A percentile compares a stretch with the other conserved stretches of the same genome.
Conservation (phyloP, 2,113 vertebrate genomes). For the Meleagris gallopavo region DNA sequence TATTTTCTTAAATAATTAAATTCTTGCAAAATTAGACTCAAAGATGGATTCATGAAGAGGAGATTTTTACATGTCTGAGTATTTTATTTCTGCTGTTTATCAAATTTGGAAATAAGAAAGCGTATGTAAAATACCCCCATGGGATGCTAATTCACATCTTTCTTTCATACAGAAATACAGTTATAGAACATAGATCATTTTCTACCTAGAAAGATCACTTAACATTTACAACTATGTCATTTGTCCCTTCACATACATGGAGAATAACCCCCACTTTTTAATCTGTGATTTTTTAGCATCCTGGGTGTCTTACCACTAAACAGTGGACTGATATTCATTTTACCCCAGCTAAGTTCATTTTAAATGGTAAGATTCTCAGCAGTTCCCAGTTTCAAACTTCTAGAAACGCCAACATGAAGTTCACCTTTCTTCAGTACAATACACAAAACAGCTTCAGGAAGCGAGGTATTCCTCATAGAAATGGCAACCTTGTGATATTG, state of each 20-base stretch:
- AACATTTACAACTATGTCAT: constrained; percentile 31
- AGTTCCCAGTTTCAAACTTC: not conserved
- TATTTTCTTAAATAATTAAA: not conserved
- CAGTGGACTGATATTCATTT: fast-evolving
- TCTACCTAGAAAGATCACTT: constrained; percentile 1
- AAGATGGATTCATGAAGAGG: not conserved
- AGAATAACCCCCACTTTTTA: not conserved
- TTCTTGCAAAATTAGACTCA: not conserved
- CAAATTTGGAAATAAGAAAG: constrained; percentile 23
- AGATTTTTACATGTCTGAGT: not conserved
- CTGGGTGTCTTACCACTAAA: not conserved
- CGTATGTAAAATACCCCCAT: constrained; percentile 55
- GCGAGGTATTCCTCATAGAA: not conserved
- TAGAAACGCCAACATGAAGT: not conserved
- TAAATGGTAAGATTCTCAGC: fast-evolving
- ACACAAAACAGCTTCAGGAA: not conserved
- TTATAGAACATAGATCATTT: constrained; percentile 22
- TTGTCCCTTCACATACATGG: not conserved
- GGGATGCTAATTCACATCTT: constrained; percentile 43
- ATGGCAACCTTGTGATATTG: not conserved
- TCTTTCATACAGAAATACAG: constrained; percentile 19
- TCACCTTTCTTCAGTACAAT: not conserved
- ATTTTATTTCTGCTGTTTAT: constrained; percentile 16
- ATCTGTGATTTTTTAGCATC: not conserved
- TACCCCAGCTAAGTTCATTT: not conserved